Evolutionary conservation across 2,797 vertebrate genomes (phyloP).

Genomic region (Toxotes lorentzi): DNA sequence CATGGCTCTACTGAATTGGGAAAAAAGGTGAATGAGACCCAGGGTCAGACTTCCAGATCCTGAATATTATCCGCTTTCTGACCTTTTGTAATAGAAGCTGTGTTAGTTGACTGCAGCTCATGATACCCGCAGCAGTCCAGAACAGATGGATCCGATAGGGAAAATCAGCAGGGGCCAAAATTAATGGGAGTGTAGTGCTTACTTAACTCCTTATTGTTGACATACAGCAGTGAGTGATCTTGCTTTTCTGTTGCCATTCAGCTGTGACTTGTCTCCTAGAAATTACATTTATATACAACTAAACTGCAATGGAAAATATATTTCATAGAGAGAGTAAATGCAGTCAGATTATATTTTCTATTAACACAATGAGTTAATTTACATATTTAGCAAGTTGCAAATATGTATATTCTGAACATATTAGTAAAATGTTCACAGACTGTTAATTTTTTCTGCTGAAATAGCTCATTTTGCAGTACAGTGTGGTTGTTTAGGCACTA

Average conservation of each 20-base stretch:
- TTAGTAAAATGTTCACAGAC: background rate
- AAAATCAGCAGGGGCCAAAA: background rate
- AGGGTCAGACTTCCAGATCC: constrained; percentile 13
- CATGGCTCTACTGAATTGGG: constrained; percentile 6
- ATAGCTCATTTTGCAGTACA: background rate
- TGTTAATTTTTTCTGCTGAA: background rate
- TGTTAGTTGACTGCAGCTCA: constrained; percentile 17
- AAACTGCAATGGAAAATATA: background rate
- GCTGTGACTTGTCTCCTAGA: constrained; percentile 11
- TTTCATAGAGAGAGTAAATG: background rate
- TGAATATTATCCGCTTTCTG: constrained; percentile 35
- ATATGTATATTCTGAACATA: background rate
- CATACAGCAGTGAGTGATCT: background rate
- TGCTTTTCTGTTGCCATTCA: constrained; percentile 22
- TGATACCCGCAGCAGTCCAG: background rate
- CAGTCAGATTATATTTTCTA: background rate
- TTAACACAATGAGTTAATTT: background rate
- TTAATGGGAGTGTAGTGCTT: background rate
- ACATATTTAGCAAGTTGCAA: background rate
- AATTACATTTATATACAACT: background rate
- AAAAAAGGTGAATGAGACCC: constrained; percentile 22
- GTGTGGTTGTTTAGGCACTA: background rate
- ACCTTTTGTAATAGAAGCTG: constrained; percentile 31
- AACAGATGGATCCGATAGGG: background rate
- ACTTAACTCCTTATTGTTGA: constrained; percentile 17